Conservation (phyloP, 2,888 invertebrate species). For the Anticlea derivata region DNA sequence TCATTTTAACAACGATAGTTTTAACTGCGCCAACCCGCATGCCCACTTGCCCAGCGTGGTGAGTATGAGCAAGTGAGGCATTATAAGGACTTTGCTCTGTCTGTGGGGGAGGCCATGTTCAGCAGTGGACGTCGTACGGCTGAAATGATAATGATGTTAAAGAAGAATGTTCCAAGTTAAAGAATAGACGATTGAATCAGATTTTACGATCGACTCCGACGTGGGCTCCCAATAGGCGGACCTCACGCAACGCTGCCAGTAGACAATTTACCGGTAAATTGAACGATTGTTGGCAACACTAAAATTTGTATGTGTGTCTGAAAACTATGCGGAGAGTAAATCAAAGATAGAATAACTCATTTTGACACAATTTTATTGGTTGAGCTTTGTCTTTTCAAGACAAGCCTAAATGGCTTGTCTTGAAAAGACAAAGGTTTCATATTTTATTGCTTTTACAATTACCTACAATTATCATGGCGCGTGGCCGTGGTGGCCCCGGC, state of each 20-base stretch:
- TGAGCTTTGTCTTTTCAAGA: neutral
- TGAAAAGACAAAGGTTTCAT: neutral
- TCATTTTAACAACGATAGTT: too few relatives aligned
- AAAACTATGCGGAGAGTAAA: neutral
- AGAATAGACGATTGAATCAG: conserved; percentile 27
- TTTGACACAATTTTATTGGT: neutral
- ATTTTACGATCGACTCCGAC: conserved; percentile 29
- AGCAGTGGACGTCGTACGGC: too few relatives aligned
- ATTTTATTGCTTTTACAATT: too few relatives aligned
- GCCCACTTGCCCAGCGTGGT: too few relatives aligned
- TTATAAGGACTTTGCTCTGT: too few relatives aligned
- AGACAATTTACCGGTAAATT: conserved; percentile 12
- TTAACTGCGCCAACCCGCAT: too few relatives aligned
- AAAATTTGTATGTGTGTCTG: neutral
- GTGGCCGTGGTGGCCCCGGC: too few relatives aligned
- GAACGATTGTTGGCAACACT: conserved; percentile 24
- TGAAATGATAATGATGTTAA: too few relatives aligned
- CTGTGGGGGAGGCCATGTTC: too few relatives aligned
- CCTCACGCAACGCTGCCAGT: conserved; percentile 28
- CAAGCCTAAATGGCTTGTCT: too few relatives aligned
- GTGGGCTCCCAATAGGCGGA: conserved; percentile 14
- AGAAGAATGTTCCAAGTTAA: conserved; percentile 3
- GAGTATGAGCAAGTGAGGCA: too few relatives aligned
- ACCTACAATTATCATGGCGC: too few relatives aligned
- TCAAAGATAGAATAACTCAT: conserved; percentile 10